Evolutionary conservation across 2,113 vertebrate species (phyloP).

Genomic region (Fukomys damarensis): DNA sequence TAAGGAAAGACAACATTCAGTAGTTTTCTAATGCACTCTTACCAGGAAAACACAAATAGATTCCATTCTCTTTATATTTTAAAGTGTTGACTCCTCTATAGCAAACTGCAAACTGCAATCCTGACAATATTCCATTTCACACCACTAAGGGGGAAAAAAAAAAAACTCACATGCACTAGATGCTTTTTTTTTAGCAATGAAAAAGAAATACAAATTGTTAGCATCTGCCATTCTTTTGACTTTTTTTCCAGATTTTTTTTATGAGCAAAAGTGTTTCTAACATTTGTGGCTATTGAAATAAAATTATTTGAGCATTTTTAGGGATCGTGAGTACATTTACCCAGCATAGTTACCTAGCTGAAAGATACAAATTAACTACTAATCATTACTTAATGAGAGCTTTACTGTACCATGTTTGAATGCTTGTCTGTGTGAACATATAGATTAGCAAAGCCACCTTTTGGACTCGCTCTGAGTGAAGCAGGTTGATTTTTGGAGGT

Average conservation of each 20-base stretch:
- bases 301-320: constrained; percentile 50
- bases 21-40: constrained; percentile 70
- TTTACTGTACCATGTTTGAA: background rate
- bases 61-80: constrained; percentile 65
- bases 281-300: background rate
- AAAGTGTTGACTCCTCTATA: constrained; percentile 60
- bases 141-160: background rate
- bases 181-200: background rate
- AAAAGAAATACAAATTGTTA: background rate
- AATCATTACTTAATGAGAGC: constrained; percentile 48
- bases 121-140: constrained; percentile 61
- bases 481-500: constrained; percentile 66
- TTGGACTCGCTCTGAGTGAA: constrained; percentile 66
- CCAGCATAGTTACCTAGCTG: background rate
- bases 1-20: constrained; percentile 79
- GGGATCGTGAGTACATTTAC: background rate
- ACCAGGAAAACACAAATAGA: constrained; percentile 83
- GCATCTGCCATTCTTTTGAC: background rate
- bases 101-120: constrained; percentile 73
- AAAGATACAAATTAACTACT: constrained; percentile 59
- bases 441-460: background rate
- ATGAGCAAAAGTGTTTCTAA: background rate
- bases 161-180: background rate
- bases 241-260: background rate
- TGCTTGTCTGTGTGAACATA: background rate